Evolutionary conservation across 2,113 vertebrate genomes (phyloP).

Genomic region (Colistium nudipinnis): DNA sequence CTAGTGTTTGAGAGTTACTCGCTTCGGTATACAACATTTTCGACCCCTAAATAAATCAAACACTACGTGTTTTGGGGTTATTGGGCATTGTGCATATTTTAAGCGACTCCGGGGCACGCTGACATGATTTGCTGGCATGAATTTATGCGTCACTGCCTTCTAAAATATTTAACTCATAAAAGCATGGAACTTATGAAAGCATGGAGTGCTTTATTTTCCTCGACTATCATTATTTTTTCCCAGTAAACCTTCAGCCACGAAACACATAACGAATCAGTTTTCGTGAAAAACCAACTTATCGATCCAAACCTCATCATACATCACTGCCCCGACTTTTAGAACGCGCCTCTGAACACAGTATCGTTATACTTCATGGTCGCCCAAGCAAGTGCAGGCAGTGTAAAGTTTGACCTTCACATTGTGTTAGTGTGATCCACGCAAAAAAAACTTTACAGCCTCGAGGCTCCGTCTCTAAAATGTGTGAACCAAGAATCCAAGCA

Average conservation of each 20-base stretch:
- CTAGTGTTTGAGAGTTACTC: too few relatives aligned
- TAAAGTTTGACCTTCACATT: slow-evolving; percentile 40
- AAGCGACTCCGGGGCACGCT: neutral
- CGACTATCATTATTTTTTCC: neutral
- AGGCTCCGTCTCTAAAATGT: slow-evolving; percentile 36
- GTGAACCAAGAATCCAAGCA: slow-evolving; percentile 30
- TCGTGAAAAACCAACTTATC: neutral
- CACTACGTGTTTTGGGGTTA: neutral
- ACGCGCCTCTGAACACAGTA: neutral
- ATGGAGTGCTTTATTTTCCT: neutral
- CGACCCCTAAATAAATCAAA: neutral
- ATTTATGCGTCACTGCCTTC: neutral
- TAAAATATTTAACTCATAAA: neutral
- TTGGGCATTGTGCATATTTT: neutral
- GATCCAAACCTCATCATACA: neutral
- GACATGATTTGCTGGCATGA: neutral
- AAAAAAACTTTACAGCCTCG: slow-evolving; percentile 42
- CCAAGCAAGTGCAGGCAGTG: slow-evolving; percentile 16
- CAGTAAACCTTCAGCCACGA: neutral
- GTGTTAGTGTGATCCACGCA: slow-evolving; percentile 15
- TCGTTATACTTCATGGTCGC: neutral
- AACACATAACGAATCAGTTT: neutral
- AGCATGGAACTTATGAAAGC: neutral
- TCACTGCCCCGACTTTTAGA: neutral
- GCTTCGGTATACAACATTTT: too few relatives aligned